Conservation (phyloP, 2,888 invertebrate species). For the Pseudoips prasinana region DNA sequence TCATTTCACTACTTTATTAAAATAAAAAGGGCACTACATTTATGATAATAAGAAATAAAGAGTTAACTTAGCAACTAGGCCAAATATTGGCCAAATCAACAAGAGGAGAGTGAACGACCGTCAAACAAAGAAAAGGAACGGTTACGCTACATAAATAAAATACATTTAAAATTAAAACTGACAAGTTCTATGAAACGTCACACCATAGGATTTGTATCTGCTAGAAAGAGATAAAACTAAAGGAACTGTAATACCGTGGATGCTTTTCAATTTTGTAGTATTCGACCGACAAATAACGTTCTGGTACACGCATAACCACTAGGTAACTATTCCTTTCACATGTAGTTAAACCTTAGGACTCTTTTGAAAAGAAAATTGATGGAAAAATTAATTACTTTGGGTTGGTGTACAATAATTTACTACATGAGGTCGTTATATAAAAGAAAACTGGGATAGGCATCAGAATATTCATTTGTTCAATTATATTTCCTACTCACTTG, state of each 20-base stretch:
- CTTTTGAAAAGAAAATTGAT: too few relatives aligned
- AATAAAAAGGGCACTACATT: constrained; percentile 35
- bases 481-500: too few relatives aligned
- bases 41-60: constrained; percentile 25
- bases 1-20: constrained; percentile 33
- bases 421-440: too few relatives aligned
- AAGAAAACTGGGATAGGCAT: too few relatives aligned
- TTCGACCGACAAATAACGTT: too few relatives aligned
- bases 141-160: constrained; percentile 2
- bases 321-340: too few relatives aligned
- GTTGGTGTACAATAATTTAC: too few relatives aligned
- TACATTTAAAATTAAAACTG: background rate
- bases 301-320: too few relatives aligned
- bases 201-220: background rate
- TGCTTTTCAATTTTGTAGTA: constrained; percentile 14
- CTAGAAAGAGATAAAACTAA: constrained; percentile 16
- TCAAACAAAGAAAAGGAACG: constrained; percentile 39
- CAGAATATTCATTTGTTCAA: too few relatives aligned
- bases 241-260: background rate
- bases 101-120: constrained; percentile 45
- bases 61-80: constrained; percentile 30
- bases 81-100: constrained; percentile 36
- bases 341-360: too few relatives aligned
- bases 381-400: too few relatives aligned
- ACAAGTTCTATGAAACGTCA: constrained; percentile 15